Evolutionary conservation across 2,797 vertebrate genomes (phyloP), one percentile per base, ranked within the genome.

Genomic region (Sciaenops ocellatus): DNA sequence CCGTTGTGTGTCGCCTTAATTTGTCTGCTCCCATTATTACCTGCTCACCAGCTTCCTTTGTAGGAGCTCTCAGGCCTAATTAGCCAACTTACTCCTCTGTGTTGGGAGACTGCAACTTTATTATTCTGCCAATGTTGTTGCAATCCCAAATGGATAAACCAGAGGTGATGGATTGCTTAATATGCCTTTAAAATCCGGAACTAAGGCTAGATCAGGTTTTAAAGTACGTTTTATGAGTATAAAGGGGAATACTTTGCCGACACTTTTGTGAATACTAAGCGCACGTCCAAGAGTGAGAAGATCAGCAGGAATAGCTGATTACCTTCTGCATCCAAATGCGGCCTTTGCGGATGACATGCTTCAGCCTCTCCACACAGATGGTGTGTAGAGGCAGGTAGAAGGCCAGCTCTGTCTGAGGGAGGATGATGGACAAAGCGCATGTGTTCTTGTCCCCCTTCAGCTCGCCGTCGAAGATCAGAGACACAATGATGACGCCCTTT

Each of bases 291-390:
- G 5, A 65, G n/a, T 8, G 41, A 70, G 16, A 55, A 52, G 22
- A 73, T 63, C 17, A 47, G 57, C 12, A 24, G 16, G 12, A 55
- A 38, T 15, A n/a, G 6, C 24, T 42, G 59, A 92, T 71, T 89
- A 99, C 98, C 97, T 99, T 99, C 92, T 99, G 97, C 98, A 99
- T 99, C 96, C 97, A 99, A 94, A 99, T 99, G 83, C 98, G 96
- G 84, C 98, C 98, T 92, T 97, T 99, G 63, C 98, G 96, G 92
- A 99, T 98, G 48, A 96, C 97, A 57, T 99, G 98, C 47, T 97
- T 98, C 34, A 99, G 93, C 55, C 98, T 96, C 83, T 98, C 97
- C 82, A 99, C 98, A 0, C 98, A 99, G 41, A 98, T 95, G 64
- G 95, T 95, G 85, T 99, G 98, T 78, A 99, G 95, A 0, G 98